A percentile compares a stretch with the other conserved stretches of the same genome.
phyloP scores from a whole-genome alignment of 2,888 invertebrate species.

The Drosophila rubida region DNA sequence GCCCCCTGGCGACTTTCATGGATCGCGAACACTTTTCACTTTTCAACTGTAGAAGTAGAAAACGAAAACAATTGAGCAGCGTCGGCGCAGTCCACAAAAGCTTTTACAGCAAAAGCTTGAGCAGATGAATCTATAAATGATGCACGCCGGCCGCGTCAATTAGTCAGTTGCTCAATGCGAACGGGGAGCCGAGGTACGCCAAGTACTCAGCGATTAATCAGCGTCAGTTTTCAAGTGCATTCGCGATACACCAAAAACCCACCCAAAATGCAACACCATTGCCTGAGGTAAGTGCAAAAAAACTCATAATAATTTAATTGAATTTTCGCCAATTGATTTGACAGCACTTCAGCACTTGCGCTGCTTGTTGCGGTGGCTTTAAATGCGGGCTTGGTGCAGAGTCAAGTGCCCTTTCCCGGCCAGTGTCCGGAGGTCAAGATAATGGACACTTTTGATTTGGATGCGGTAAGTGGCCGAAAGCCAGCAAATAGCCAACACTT shows the following conservation, averaged over 20 bases:
- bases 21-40: conserved; percentile 61
- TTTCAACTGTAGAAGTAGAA: conserved; percentile 38
- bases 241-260: too few species aligned
- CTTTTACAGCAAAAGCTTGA: conserved; percentile 66
- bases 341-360: conserved; percentile 41
- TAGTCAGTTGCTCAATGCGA: conserved; percentile 46
- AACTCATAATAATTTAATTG: not conserved
- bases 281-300: conserved; percentile 22
- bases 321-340: not conserved
- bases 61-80: conserved; percentile 33
- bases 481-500: too few species aligned
- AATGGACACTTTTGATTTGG: conserved; percentile 87
- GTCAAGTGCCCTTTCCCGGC: conserved; percentile 88
- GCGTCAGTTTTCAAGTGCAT: not conserved
- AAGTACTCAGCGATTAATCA: conserved; percentile 4
- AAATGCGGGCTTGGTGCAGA: conserved; percentile 37
- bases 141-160: conserved; percentile 39
- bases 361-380: conserved; percentile 49
- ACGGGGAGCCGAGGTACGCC: conserved; percentile 6
- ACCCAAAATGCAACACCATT: conserved; percentile 25
- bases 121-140: conserved; percentile 61
- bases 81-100: conserved; percentile 62
- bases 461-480: conserved; percentile 81
- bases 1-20: conserved; percentile 1
- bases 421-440: conserved; percentile 88